phyloP scores from a whole-genome alignment of 2,113 vertebrate species.

The Rafetus swinhoei region DNA sequence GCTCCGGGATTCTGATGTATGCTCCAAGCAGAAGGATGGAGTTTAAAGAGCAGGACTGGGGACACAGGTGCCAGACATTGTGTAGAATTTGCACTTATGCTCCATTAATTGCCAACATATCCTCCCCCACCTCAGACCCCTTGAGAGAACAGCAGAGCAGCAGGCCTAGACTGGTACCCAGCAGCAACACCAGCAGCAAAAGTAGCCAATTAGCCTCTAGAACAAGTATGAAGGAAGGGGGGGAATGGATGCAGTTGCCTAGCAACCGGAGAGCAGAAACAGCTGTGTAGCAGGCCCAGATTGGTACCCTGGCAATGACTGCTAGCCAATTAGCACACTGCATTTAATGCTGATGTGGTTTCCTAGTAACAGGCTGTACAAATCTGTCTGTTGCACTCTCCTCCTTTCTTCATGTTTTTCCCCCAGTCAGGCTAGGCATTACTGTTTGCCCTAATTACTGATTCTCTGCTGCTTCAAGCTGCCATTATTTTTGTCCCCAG shows the following conservation, averaged over 20 bases:
- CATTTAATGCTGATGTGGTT: slow-evolving; percentile 92
- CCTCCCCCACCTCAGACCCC: slow-evolving; percentile 58
- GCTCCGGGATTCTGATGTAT: slow-evolving; percentile 57
- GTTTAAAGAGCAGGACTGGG: slow-evolving; percentile 55
- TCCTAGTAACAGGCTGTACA: slow-evolving; percentile 89
- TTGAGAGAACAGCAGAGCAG: slow-evolving; percentile 78
- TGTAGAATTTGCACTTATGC: slow-evolving; percentile 83
- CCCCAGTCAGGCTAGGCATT: slow-evolving; percentile 71
- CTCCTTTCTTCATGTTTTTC: slow-evolving; percentile 73
- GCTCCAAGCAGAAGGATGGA: slow-evolving; percentile 68
- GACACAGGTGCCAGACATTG: slow-evolving; percentile 85
- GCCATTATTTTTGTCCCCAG: slow-evolving; percentile 81
- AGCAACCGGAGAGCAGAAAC: slow-evolving; percentile 87
- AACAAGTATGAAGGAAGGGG: slow-evolving; percentile 54
- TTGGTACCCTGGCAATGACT: slow-evolving; percentile 87
- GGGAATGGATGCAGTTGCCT: slow-evolving; percentile 87
- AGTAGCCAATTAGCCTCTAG: slow-evolving; percentile 86
- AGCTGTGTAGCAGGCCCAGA: slow-evolving; percentile 92
- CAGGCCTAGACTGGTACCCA: slow-evolving; percentile 84
- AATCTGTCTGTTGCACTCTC: slow-evolving; percentile 68
- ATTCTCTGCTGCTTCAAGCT: slow-evolving; percentile 79
- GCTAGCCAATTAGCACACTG: slow-evolving; percentile 93
- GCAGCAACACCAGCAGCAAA: slow-evolving; percentile 84
- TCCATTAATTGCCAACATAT: slow-evolving; percentile 87
- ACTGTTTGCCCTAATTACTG: slow-evolving; percentile 83